A percentile compares a stretch with the other conserved stretches of the same genome.
Conservation (phyloP, 2,113 vertebrate species). For the Arothron firmamentum region DNA sequence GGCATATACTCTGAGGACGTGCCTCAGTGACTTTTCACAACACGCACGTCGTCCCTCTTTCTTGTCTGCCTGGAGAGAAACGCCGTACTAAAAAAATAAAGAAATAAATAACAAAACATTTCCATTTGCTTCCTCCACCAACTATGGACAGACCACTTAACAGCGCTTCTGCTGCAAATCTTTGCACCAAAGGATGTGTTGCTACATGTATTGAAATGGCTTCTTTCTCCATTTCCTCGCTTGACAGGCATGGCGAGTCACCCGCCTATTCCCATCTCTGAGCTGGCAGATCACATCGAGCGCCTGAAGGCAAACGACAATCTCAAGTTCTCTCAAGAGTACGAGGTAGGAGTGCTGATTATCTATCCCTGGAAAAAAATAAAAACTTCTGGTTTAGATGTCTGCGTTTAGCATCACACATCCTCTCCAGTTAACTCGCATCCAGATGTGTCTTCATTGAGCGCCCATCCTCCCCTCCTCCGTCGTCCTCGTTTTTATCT, state of each 20-base stretch:
- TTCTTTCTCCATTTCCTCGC: slow-evolving; percentile 41
- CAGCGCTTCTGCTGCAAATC: slow-evolving; percentile 51
- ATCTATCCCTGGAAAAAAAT: slow-evolving; percentile 20
- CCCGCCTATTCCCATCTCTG: slow-evolving; percentile 90
- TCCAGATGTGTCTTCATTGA: slow-evolving; percentile 29
- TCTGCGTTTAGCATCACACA: slow-evolving; percentile 12
- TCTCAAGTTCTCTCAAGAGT: slow-evolving; percentile 98
- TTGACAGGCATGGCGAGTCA: slow-evolving; percentile 92
- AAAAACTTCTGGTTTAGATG: slow-evolving; percentile 24
- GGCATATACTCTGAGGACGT: slow-evolving; percentile 70
- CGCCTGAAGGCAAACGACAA: slow-evolving; percentile 97
- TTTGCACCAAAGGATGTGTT: slow-evolving; percentile 32
- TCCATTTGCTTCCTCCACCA: slow-evolving; percentile 57
- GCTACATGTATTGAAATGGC: slow-evolving; percentile 31
- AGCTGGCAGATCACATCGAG: slow-evolving; percentile 93
- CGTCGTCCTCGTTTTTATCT: slow-evolving; percentile 44
- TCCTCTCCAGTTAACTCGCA: slow-evolving; percentile 5
- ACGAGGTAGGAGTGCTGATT: slow-evolving; percentile 84
- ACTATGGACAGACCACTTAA: slow-evolving; percentile 55
- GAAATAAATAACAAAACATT: slow-evolving; percentile 16
- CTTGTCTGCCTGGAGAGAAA: slow-evolving; percentile 44
- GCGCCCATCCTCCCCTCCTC: slow-evolving; percentile 16
- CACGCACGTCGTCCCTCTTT: slow-evolving; percentile 55
- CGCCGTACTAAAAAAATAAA: slow-evolving; percentile 56
- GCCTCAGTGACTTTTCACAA: slow-evolving; percentile 75